Conservation (phyloP, 2,113 vertebrate genomes). For the Lethenteron reissneri region DNA sequence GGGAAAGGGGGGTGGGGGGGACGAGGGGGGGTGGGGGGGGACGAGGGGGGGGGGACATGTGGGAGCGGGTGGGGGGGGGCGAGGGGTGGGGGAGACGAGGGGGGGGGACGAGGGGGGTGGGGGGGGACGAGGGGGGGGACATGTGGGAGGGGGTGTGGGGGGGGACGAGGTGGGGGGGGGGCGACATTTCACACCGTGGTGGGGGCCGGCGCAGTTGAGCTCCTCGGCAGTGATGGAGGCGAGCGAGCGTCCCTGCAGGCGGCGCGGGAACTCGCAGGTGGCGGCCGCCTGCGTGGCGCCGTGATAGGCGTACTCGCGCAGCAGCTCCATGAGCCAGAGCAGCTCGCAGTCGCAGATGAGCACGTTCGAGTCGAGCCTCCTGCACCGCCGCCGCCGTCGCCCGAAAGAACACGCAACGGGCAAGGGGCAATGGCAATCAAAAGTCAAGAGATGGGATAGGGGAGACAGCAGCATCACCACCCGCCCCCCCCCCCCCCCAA, state of each 20-base stretch:
- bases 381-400: slow-evolving; percentile 14
- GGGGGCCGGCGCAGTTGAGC: slow-evolving; percentile 56
- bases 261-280: slow-evolving; percentile 62
- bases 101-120: no score
- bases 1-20: no score
- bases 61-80: no score
- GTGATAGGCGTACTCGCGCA: slow-evolving; percentile 60
- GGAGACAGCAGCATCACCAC: neutral
- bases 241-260: slow-evolving; percentile 73
- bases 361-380: slow-evolving; percentile 73
- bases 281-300: slow-evolving; percentile 82
- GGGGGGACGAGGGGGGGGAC: no score
- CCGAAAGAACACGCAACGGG: no score
- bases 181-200: neutral
- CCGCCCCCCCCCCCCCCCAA: neutral
- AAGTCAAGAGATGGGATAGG: slow-evolving; percentile 9
- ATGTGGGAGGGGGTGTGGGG: no score
- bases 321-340: slow-evolving; percentile 69
- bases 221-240: slow-evolving; percentile 73
- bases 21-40: no score
- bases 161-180: no score
- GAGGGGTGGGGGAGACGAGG: no score
- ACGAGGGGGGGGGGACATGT: no score
- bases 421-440: no score
- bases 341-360: slow-evolving; percentile 87